Conservation (phyloP, 2,113 vertebrate genomes). For the Hippotragus niger region DNA sequence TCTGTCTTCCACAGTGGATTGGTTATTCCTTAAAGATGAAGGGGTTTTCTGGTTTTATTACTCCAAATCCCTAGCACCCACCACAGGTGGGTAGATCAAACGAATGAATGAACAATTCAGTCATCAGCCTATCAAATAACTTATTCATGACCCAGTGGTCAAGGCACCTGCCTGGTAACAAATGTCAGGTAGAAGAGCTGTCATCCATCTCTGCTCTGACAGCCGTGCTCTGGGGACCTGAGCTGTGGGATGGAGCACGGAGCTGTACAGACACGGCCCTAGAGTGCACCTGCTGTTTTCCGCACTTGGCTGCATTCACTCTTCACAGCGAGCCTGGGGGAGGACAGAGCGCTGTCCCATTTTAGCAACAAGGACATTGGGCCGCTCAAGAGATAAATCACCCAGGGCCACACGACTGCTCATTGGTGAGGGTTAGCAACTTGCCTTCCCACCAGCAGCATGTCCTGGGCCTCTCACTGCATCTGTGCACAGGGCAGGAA, state of each 20-base stretch:
- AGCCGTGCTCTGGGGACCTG: neutral
- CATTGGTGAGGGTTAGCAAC: fast-evolving
- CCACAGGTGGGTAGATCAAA: neutral
- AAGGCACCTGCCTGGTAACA: neutral
- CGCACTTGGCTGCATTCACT: fast-evolving
- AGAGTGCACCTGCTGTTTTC: fast-evolving
- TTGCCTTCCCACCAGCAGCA: neutral
- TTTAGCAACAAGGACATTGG: neutral
- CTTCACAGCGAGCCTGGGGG: neutral
- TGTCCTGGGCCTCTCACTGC: neutral
- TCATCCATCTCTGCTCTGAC: neutral
- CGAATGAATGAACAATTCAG: neutral
- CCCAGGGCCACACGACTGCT: neutral
- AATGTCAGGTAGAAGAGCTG: neutral
- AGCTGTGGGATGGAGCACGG: neutral
- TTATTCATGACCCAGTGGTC: neutral
- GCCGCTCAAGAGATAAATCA: neutral
- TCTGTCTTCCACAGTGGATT: too few species aligned
- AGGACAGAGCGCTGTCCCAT: neutral
- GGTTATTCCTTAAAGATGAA: neutral
- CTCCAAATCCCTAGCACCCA: neutral
- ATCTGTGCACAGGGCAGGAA: fast-evolving
- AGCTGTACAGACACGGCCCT: fast-evolving
- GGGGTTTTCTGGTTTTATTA: neutral
- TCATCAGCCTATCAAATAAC: neutral